Base-by-base conservation (phyloP, 2,888 invertebrate species). In the Gymnoscelis rufifasciata region DNA sequence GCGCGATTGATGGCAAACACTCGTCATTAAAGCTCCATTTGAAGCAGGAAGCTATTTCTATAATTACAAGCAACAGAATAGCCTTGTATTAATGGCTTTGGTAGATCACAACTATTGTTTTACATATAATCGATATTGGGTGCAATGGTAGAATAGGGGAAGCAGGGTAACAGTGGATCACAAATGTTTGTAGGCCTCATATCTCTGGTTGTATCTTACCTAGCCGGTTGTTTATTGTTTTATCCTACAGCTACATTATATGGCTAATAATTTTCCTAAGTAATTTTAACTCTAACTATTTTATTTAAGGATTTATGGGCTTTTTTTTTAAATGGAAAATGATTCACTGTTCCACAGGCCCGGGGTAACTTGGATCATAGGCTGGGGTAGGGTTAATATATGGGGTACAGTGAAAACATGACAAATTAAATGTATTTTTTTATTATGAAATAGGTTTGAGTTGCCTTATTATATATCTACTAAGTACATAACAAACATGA, bases 81-180 rank as follows among this genome's bases (percentile, higher is more conserved):
- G n/a, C n/a, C n/a, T n/a, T n/a, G n/a, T n/a, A n/a, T n/a, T n/a
- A n/a, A n/a, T n/a, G n/a, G n/a, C n/a, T n/a, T n/a, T n/a, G n/a
- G n/a, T n/a, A n/a, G n/a, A n/a, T n/a, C n/a, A n/a, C n/a, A n/a
- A n/a, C n/a, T n/a, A n/a, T n/a, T n/a, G n/a, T n/a, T n/a, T n/a
- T n/a, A n/a, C n/a, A n/a, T n/a, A n/a, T n/a, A n/a, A n/a, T n/a
- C n/a, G n/a, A n/a, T n/a, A n/a, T n/a, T n/a, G n/a, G n/a, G n/a
- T n/a, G n/a, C n/a, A n/a, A n/a, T n/a, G n/a, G n/a, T n/a, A n/a
- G n/a, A n/a, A n/a, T n/a, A n/a, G n/a, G n/a, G 36, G 36, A 36
- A 36, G 12, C 36, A 36, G 36, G 36, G 36, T 36, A 36, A 36
- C 36, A 36, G 36, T 36, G 24, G 36, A 36, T 36, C 36, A 36